These are phyloP conservation scores for Drosophila cognata DNA, from an alignment of 2,888 invertebrate species.

Conservation along the genomic window DNA sequence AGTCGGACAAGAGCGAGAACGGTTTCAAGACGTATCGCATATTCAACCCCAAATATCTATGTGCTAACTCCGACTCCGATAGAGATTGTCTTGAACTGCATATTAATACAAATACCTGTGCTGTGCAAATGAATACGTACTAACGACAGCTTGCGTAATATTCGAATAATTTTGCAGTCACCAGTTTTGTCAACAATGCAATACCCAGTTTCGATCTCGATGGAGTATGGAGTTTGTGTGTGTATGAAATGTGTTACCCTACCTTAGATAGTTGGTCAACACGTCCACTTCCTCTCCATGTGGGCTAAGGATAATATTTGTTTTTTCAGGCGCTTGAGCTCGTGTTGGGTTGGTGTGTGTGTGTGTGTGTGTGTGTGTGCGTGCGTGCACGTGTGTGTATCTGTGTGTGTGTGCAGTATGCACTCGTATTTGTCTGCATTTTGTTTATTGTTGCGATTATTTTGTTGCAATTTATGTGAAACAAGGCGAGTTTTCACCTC, in stretches of 20 bases:
- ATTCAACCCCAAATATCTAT: not conserved
- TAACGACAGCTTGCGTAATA: not conserved
- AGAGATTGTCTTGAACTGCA: not conserved
- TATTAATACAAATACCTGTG: not conserved
- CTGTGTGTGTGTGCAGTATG: not conserved
- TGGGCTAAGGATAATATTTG: slow-evolving; percentile 4
- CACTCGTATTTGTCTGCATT: slow-evolving; percentile 66
- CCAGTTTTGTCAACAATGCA: not conserved
- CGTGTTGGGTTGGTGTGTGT: not conserved
- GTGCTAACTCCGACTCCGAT: not conserved
- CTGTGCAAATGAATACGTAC: not conserved
- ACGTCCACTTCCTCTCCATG: slow-evolving; percentile 3
- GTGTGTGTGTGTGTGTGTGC: not conserved
- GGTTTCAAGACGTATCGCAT: not conserved
- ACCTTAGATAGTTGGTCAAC: slow-evolving; percentile 3
- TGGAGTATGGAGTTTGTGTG: not conserved
- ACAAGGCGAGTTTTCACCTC: slow-evolving; percentile 52
- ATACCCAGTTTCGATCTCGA: not conserved
- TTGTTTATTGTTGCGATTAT: slow-evolving; percentile 81
- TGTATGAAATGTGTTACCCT: not conserved
- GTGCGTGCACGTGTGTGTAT: not conserved
- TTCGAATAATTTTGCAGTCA: not conserved
- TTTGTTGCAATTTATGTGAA: slow-evolving; percentile 77
- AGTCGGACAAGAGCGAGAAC: not conserved
- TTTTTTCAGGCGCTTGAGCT: slow-evolving; percentile 3